Percentiles rank a stretch among this genome's conserved stretches.
Evolutionary conservation across 2,797 vertebrate genomes (phyloP).

Genomic region (Acipenser oxyrinchus): DNA sequence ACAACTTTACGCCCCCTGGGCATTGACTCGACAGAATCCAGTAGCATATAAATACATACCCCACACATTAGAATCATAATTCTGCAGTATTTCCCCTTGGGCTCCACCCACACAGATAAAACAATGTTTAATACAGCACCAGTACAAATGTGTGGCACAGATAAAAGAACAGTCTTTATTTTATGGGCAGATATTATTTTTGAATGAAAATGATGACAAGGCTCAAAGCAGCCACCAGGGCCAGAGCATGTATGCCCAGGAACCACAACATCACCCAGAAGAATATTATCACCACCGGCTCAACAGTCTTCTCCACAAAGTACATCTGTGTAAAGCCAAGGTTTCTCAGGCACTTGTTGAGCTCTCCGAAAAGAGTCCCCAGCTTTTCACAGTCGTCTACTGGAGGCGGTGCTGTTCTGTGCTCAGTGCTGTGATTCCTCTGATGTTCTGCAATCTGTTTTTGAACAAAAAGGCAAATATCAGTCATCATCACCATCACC

Average conservation of each 20-base stretch:
- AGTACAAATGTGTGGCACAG: too few relatives aligned
- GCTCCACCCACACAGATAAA: too few relatives aligned
- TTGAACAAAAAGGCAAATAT: too few relatives aligned
- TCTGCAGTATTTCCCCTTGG: too few relatives aligned
- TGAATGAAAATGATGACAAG: constrained; percentile 95
- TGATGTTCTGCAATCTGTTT: too few relatives aligned
- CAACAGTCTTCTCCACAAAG: constrained; percentile 88
- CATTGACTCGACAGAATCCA: too few relatives aligned
- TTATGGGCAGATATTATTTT: constrained; percentile 46
- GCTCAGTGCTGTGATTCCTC: constrained; percentile 13
- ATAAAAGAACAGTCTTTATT: too few relatives aligned
- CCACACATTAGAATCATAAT: too few relatives aligned
- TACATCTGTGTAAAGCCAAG: constrained; percentile 89
- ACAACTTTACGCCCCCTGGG: too few relatives aligned
- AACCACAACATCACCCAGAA: constrained; percentile 96
- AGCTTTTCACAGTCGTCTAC: constrained; percentile 85
- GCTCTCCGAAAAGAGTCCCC: constrained; percentile 90
- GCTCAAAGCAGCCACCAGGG: constrained; percentile 87
- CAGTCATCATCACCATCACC: too few relatives aligned
- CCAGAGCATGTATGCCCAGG: constrained; percentile 86
- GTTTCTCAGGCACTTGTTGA: constrained; percentile 83
- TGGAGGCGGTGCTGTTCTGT: constrained; percentile 38
- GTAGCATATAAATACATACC: too few relatives aligned
- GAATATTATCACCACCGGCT: constrained; percentile 83
- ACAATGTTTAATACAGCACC: too few relatives aligned